phyloP scores from a whole-genome alignment of 2,888 invertebrate species.

The Ophion obscuratus region DNA sequence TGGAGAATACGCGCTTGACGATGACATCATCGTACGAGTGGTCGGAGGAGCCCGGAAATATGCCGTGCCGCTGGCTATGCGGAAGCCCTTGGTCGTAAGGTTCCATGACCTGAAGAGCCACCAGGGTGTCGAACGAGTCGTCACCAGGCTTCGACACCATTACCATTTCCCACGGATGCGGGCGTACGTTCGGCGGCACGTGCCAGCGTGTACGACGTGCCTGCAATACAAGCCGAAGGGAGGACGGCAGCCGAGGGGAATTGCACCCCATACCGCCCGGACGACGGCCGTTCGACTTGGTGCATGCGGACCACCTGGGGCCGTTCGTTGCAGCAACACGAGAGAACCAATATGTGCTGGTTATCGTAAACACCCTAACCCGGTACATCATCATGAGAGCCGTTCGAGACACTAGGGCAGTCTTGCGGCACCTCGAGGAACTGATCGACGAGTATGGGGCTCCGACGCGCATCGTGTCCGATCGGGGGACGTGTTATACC shows the following conservation, averaged over 20 bases:
- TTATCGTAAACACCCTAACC: conserved; percentile 4
- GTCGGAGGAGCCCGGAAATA: not conserved
- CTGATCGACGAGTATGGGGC: conserved; percentile 59
- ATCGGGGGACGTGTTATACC: conserved; percentile 64
- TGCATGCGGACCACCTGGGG: conserved; percentile 1
- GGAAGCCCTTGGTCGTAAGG: not conserved
- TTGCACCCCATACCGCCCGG: conserved; percentile 19
- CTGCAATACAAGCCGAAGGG: not conserved
- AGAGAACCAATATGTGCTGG: conserved; percentile 27
- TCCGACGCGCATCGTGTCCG: conserved; percentile 62
- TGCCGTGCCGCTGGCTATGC: conserved; percentile 9
- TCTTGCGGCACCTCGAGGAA: conserved; percentile 33
- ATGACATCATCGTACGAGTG: not conserved
- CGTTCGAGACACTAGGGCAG: not conserved
- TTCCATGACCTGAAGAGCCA: conserved; percentile 38
- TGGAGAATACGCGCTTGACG: not conserved
- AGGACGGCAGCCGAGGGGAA: not conserved
- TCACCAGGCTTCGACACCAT: not conserved
- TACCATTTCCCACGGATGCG: conserved; percentile 37
- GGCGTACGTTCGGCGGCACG: conserved; percentile 12
- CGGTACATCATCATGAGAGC: not conserved
- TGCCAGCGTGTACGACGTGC: conserved; percentile 1
- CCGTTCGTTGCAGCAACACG: conserved; percentile 7
- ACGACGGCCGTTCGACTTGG: not conserved
- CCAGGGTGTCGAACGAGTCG: not conserved